Base-by-base conservation (phyloP, 2,113 vertebrate genomes). In the Sigmodon hispidus region DNA sequence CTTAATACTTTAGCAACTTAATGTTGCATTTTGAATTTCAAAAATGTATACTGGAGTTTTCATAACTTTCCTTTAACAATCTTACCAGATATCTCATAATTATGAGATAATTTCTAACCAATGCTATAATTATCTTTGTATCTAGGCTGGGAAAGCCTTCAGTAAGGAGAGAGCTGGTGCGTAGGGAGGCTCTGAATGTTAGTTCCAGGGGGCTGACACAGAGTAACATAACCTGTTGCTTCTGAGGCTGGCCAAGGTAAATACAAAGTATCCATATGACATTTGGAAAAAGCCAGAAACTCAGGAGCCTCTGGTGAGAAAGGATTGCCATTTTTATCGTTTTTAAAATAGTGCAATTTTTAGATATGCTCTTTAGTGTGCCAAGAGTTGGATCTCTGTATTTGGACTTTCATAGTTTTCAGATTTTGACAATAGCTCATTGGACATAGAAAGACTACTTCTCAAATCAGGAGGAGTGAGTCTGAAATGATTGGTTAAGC, bases 221-320 rank as follows among this genome's bases (percentile, higher is more conserved):
- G 84, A 95, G 87, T 89, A 55, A n/a, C 87, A 96, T 97, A 93
- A 96, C 98, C 98, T 98, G 96, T 98, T 97, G 94, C 85, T 97
- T 92, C 12, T 76, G 85, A 57, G 85, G 67, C 55, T 6, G 52
- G 92, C 95, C 84, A 80, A 91, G 77, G 48, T 94, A 93, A 97
- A 79, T 80, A 45, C 7, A 29, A 50, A 79, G 43, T 61, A 55
- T 59, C 3, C 72, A 29, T 36, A 77, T 48, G 21, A 6, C 36
- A 50, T 6, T 34, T 0, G 0, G 36, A 81, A 91, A 40, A 10
- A 70, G 50, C 19, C 90, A 45, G 6, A 48, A 13, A 6, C 26
- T 55, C 40, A 26, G 80, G 40, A 67, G 57, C 52, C 21, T 1
- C 15, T 36, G 6, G 8, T 94, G 16, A 57, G 63, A 61, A 75